Base-by-base conservation (phyloP, 2,113 vertebrate species). In the Rhipidura dahli region DNA sequence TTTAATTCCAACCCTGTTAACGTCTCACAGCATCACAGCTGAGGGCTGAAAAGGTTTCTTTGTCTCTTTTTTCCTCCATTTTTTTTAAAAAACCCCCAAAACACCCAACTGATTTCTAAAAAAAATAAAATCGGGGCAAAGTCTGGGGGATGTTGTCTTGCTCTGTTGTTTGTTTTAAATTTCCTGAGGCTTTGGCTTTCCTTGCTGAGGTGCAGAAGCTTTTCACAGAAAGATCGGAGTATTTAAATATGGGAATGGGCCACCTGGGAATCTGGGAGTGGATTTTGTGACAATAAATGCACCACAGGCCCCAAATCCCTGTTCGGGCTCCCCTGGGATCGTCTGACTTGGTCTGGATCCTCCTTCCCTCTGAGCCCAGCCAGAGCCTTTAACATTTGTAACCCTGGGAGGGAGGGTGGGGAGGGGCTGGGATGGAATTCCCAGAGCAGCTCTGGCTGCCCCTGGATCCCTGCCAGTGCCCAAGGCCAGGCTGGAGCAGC, bases 401-500 rank as follows among this genome's bases (percentile, higher is more conserved):
- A 16, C n/a, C 54, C 64, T 40, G 22, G 0, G n/a, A 22, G n/a
- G 16, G 13, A n/a, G n/a, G n/a, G n/a, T 33, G 33, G 10, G 9
- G 17, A 44, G 17, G 27, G 17, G 6, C 39, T 35, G 76, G 42
- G 35, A 3, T 53, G 57, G 68, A 4, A 54, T 64, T 63, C 57
- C 57, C 81, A 53, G 81, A 24, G 16, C 0, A 21, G 56, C 45
- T 61, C 56, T 0, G 45, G 65, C 80, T 83, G 66, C 33, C 14
- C n/a, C 53, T n/a, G 76, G 37, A 81, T n/a, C 51, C 42, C 68
- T 71, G 66, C 6, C 0, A 44, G 21, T 54, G 69, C 1, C 69
- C 69, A 10, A 28, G 59, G n/a, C 18, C n/a, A 10, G 69, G n/a
- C 0, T 64, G 82, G 69, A 28, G 4, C 11, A 1, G 0, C 33